Evolutionary conservation across 2,888 invertebrate species (phyloP).

Genomic region (Thereva nobilitata): DNA sequence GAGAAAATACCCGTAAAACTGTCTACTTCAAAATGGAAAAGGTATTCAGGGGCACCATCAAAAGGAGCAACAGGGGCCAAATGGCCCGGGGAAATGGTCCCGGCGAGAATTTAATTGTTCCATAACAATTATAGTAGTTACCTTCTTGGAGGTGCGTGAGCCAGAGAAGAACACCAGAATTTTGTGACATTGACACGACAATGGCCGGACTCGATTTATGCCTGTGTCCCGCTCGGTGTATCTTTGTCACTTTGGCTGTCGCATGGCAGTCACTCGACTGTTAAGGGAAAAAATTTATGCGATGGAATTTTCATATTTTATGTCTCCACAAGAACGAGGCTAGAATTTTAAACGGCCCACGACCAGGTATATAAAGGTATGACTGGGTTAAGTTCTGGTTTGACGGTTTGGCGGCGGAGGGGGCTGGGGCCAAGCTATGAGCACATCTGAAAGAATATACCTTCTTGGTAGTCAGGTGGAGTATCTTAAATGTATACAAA

Average conservation of each 20-base stretch:
- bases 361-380: not conserved
- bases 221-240: too few relatives aligned
- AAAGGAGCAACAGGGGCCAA: not conserved
- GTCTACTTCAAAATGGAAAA: not conserved
- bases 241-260: too few relatives aligned
- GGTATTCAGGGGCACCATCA: not conserved
- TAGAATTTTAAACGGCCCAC: conserved; percentile 39
- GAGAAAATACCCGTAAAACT: too few relatives aligned
- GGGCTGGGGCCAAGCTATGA: too few relatives aligned
- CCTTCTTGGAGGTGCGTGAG: not conserved
- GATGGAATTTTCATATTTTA: conserved; percentile 42
- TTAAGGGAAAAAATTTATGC: conserved; percentile 29
- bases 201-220: too few relatives aligned
- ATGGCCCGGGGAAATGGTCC: not conserved
- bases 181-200: conserved; percentile 3
- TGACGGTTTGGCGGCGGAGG: too few relatives aligned
- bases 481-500: too few relatives aligned
- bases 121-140: not conserved
- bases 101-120: conserved; percentile 2
- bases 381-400: conserved; percentile 26
- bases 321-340: conserved; percentile 39
- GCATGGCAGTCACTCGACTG: too few relatives aligned
- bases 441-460: too few relatives aligned
- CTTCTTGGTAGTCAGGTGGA: too few relatives aligned
- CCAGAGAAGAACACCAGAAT: not conserved